phyloP scores from a whole-genome alignment of 2,113 vertebrate species.

The Leucoraja erinaceus region DNA sequence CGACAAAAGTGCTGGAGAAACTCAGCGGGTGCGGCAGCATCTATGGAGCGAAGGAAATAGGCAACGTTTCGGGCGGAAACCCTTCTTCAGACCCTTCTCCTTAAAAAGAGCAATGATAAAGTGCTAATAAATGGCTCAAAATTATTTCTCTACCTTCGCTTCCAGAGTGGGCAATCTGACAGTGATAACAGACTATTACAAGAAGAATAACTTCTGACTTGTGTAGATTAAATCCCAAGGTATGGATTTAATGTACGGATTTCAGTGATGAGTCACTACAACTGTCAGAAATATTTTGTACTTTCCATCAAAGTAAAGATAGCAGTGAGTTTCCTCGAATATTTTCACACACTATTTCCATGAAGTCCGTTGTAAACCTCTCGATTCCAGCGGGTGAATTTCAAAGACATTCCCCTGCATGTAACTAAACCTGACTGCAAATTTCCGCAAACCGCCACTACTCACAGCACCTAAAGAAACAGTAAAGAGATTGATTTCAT shows the following conservation, averaged over 20 bases:
- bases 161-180: background rate
- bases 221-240: background rate
- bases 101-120: background rate
- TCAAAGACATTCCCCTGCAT: background rate
- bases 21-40: no score
- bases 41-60: no score
- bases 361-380: background rate
- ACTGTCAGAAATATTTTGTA: background rate
- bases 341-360: background rate
- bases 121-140: background rate
- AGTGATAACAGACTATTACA: background rate
- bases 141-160: background rate
- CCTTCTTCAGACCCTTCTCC: no score
- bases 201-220: background rate
- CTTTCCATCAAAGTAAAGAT: background rate
- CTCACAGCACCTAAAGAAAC: background rate
- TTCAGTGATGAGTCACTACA: background rate
- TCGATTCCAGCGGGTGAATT: background rate
- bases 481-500: background rate
- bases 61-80: no score
- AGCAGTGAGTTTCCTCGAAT: background rate
- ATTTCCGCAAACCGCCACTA: background rate
- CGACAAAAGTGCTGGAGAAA: no score
- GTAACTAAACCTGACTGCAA: background rate
- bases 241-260: background rate